Evolutionary conservation across 2,888 invertebrate species (phyloP), one percentile per base, ranked within the genome.

Genomic region (Oscheius sp.): DNA sequence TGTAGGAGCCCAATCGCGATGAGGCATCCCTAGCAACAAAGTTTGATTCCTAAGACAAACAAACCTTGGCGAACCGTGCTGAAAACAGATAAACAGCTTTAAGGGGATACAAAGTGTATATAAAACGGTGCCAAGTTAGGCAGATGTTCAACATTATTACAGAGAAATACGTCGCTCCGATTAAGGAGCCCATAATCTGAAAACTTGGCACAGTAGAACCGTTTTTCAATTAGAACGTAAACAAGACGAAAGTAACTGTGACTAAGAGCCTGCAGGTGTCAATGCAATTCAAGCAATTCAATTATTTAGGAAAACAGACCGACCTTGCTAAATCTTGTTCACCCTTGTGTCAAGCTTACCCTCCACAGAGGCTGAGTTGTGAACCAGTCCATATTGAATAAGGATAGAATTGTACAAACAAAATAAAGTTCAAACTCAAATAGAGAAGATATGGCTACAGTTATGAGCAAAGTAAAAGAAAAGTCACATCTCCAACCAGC

Each of bases 401-500:
- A 32, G 5, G 58, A 58, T 7, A 58, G 33, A 11, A 29, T 53
- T 4, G 10, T 21, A 11, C 53, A 13, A 5, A 58, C 11, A 1
- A 58, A 11, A 5, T 11, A 29, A 5, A 58, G 29, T 11, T 29
- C n/a, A 58, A 58, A 58, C 32, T 29, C 32, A 21, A 58, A 11
- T 29, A 58, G 29, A 2, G 58, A n/a, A 32, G 32, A 29, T 32
- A 33, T 29, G 5, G 58, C 21, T 29, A 58, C 33, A 5, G 58
- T 4, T n/a, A 58, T 58, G 11, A 58, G 32, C 33, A 58, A 32
- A 3, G 58, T 58, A 11, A 58, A 58, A 11, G 58, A 58, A 33
- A 32, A 58, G 5, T 58, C 33, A 11, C 42, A 68, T 55, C 35
- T 51, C 68, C 68, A 68, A 2, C 68, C 68, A 53, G 35, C 21